Conservation (phyloP, 2,888 invertebrate species). For the Parnassius mnemosyne region DNA sequence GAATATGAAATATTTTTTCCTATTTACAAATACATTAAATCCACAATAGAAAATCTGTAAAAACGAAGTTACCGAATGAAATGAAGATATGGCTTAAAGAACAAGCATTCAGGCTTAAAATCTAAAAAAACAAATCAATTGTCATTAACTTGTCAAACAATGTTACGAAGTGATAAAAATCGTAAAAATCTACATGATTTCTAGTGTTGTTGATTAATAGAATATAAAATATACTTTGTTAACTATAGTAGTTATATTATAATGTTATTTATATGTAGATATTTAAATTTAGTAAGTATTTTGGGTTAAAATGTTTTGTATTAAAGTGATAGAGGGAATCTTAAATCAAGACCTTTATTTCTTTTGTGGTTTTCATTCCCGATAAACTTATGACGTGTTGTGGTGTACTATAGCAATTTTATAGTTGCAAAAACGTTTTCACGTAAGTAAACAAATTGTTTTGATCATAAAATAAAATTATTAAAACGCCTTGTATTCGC, state of each 20-base stretch:
- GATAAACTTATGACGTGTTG: constrained; percentile 49
- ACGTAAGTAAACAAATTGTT: constrained; percentile 9
- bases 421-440: not conserved
- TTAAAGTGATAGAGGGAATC: constrained; percentile 42
- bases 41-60: no score
- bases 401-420: constrained; percentile 26
- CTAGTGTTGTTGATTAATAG: constrained; percentile 5
- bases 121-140: no score
- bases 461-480: not conserved
- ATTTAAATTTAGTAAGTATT: not conserved
- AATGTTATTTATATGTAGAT: constrained; percentile 18
- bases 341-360: constrained; percentile 38
- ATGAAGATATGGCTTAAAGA: no score
- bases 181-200: constrained; percentile 9
- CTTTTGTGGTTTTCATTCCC: constrained; percentile 34
- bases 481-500: no score
- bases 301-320: constrained; percentile 31
- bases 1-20: no score
- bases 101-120: no score
- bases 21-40: no score
- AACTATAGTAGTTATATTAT: constrained; percentile 6
- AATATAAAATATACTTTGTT: constrained; percentile 4
- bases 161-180: constrained; percentile 15
- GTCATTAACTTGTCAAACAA: constrained; percentile 33
- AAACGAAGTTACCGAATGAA: no score